Conservation (phyloP, 1,140 invertebrate species). For the Pomacea maculata region DNA sequence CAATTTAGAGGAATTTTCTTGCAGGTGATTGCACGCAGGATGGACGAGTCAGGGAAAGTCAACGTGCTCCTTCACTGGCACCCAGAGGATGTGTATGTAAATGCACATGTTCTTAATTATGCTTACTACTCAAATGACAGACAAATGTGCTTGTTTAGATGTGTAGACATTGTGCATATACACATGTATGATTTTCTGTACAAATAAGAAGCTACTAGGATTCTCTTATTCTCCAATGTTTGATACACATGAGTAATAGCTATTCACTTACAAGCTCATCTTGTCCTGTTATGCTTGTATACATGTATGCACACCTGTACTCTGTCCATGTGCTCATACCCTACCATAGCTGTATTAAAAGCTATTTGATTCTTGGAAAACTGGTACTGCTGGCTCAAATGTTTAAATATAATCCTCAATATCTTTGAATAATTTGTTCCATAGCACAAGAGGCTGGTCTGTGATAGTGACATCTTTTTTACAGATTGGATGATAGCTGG, state of each 20-base stretch:
- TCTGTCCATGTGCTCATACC: neutral
- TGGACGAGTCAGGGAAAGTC: slow-evolving; percentile 71
- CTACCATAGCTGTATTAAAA: neutral
- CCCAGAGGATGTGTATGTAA: slow-evolving; percentile 76
- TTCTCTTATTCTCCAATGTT: no score
- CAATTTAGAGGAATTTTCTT: slow-evolving; percentile 20
- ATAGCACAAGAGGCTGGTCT: neutral
- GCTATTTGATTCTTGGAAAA: neutral
- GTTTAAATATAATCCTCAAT: neutral
- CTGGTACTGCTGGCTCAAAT: neutral
- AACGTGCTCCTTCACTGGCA: slow-evolving; percentile 76
- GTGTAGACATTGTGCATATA: no score
- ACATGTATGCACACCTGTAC: neutral
- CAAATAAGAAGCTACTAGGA: no score
- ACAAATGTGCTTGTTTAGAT: no score
- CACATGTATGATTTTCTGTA: no score
- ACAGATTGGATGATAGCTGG: slow-evolving; percentile 50
- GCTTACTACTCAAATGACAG: no score
- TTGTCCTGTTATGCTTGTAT: neutral
- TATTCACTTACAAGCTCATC: neutral
- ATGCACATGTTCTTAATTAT: no score
- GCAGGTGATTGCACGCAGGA: slow-evolving; percentile 73
- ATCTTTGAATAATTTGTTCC: neutral
- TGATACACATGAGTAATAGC: neutral
- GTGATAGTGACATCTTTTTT: slow-evolving; percentile 8